Evolutionary conservation across 2,888 invertebrate genomes (phyloP).

Genomic region (Chorisops tibialis): DNA sequence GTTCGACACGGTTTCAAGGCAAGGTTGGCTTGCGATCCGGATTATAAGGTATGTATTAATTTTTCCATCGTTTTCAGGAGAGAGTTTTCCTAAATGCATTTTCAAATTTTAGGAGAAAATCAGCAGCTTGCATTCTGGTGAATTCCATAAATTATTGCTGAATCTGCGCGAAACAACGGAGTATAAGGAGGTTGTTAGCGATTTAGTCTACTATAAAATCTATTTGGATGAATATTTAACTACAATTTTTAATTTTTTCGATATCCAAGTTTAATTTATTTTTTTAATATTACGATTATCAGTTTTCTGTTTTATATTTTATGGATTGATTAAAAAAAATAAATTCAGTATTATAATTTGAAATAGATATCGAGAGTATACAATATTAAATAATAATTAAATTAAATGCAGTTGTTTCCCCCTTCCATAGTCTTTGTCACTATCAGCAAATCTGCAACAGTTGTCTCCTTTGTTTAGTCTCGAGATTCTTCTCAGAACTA

Average conservation of each 20-base stretch:
- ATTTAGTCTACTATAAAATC: not conserved
- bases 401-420: no score
- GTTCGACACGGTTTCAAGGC: not conserved
- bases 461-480: no score
- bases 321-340: no score
- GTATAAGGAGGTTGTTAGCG: not conserved
- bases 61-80: not conserved
- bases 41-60: conserved; percentile 2
- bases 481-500: no score
- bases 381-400: no score
- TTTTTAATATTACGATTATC: no score
- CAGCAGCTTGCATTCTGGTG: not conserved
- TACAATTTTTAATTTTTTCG: not conserved
- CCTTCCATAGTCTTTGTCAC: no score
- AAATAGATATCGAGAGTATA: no score
- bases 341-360: no score
- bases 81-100: not conserved
- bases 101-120: conserved; percentile 3
- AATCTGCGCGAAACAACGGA: not conserved
- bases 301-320: no score
- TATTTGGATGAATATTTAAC: conserved; percentile 3
- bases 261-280: no score
- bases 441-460: no score
- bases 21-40: not conserved
- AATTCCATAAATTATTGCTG: not conserved